Percentiles rank a stretch among this genome's conserved stretches.
These are phyloP conservation scores for Hyles lineata DNA, from an alignment of 2,888 invertebrate genomes.

Conservation along the genomic window DNA sequence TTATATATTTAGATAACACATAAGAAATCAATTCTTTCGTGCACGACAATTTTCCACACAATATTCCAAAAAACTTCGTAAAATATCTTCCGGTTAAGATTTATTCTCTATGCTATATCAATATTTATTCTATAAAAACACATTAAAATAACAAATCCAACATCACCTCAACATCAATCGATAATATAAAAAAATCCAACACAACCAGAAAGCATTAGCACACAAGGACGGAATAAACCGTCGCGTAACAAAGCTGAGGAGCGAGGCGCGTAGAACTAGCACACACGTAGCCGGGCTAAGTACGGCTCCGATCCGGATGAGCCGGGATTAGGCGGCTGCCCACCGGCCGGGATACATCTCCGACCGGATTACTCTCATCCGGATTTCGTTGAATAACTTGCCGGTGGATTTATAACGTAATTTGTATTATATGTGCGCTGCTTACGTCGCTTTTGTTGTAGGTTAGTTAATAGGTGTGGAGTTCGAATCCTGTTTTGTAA, in stretches of 20 bases:
- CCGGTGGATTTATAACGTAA: constrained; percentile 55
- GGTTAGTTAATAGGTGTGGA: not conserved
- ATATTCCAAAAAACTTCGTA: too few species aligned
- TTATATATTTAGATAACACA: too few species aligned
- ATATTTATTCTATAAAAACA: too few species aligned
- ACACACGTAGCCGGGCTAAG: constrained; percentile 62
- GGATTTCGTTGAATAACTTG: constrained; percentile 81
- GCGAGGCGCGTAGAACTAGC: constrained; percentile 50
- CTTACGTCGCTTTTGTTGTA: constrained; percentile 22
- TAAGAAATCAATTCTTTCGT: too few species aligned
- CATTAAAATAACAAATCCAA: too few species aligned
- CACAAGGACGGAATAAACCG: constrained; percentile 2
- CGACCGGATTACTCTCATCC: constrained; percentile 78
- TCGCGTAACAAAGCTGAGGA: constrained; percentile 48
- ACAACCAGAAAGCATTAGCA: not conserved
- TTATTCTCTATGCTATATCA: too few species aligned
- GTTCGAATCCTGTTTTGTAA: too few species aligned
- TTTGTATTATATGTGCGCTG: constrained; percentile 26
- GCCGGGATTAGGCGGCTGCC: constrained; percentile 79
- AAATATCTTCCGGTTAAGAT: too few species aligned
- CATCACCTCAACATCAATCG: not conserved
- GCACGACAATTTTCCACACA: too few species aligned
- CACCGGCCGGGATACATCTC: constrained; percentile 79
- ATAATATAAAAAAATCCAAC: not conserved
- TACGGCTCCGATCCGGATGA: constrained; percentile 76